Percentiles rank a stretch among this genome's conserved stretches.
phyloP scores from a whole-genome alignment of 2,797 vertebrate genomes.

The Eospalax fontanierii region DNA sequence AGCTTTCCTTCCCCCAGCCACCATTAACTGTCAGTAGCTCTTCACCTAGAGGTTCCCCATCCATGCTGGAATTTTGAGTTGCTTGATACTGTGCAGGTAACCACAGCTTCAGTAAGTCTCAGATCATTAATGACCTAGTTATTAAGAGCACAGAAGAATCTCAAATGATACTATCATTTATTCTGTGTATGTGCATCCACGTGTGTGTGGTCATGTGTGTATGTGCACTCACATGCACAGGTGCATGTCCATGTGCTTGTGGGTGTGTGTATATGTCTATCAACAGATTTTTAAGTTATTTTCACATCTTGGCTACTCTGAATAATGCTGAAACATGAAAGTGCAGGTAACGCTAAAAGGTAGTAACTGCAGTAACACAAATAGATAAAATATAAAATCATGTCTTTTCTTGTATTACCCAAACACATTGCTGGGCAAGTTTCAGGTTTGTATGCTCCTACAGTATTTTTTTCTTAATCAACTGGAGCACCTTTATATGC shows the following conservation, averaged over 20 bases:
- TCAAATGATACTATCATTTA: slow-evolving; percentile 35
- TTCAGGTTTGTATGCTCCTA: slow-evolving; percentile 50
- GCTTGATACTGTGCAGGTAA: background rate
- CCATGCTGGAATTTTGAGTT: background rate
- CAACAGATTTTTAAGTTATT: background rate
- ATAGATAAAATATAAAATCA: slow-evolving; percentile 40
- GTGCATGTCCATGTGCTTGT: background rate
- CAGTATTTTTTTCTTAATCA: slow-evolving; percentile 2
- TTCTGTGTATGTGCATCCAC: background rate
- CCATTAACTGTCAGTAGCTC: background rate
- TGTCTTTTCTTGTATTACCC: background rate
- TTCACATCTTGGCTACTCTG: background rate
- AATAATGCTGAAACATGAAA: background rate
- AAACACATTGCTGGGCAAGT: slow-evolving; percentile 24
- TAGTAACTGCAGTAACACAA: slow-evolving; percentile 9
- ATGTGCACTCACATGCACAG: background rate
- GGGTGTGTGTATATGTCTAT: background rate
- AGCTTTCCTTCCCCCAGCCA: background rate
- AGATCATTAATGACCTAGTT: background rate
- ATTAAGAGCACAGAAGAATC: background rate
- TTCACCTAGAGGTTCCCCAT: background rate
- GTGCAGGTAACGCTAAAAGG: background rate
- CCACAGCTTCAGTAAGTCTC: background rate
- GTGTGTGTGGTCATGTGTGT: background rate
- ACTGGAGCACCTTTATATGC: background rate